Evolutionary conservation across 2,888 invertebrate genomes (phyloP), one percentile per base, ranked within the genome.

Genomic region (Caenorhabditis sp.): DNA sequence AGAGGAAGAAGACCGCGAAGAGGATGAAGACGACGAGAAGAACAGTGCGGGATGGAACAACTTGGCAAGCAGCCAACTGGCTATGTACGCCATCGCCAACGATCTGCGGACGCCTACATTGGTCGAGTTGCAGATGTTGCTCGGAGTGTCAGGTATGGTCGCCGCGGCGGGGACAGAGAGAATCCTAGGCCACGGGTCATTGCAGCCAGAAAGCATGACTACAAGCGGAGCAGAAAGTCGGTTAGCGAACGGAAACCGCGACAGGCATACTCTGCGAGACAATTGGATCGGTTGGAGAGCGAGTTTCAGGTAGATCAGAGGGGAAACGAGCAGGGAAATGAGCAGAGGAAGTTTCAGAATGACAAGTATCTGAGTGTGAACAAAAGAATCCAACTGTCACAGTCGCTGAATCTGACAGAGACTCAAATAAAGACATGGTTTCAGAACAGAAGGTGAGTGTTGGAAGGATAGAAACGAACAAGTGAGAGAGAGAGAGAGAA

Each of bases 401-500:
- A 96, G 92, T 95, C 95, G 0, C 92, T 98, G 37, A 95, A 95
- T 85, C 93, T 97, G 55, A 97, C 97, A 0, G 97, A 97, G 93
- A 97, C 97, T 0, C 97, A 97, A 93, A 97, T 97, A 86, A 97
- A 97, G 92, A 97, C 97, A 0, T 97, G 97, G 97, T 97, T 97
- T 92, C 96, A 97, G 92, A 97, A 97, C 92, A 94, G 97, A 76
- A 94, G 93, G 93, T 93, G 82, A 81, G 76, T 18, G 8, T 6
- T 4, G 28, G 22, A 32, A 15, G 32, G 20, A 8, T 32, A 32
- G 32, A 40, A 40, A 40, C 2, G 13, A 4, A n/a, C 8, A n/a
- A n/a, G n/a, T n/a, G n/a, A n/a, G n/a, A n/a, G n/a, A n/a, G n/a
- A n/a, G n/a, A n/a, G n/a, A n/a, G n/a, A n/a, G n/a, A n/a, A 32